Conservation (phyloP, 1,140 invertebrate species). For the Aporrectodea caliginosa region DNA sequence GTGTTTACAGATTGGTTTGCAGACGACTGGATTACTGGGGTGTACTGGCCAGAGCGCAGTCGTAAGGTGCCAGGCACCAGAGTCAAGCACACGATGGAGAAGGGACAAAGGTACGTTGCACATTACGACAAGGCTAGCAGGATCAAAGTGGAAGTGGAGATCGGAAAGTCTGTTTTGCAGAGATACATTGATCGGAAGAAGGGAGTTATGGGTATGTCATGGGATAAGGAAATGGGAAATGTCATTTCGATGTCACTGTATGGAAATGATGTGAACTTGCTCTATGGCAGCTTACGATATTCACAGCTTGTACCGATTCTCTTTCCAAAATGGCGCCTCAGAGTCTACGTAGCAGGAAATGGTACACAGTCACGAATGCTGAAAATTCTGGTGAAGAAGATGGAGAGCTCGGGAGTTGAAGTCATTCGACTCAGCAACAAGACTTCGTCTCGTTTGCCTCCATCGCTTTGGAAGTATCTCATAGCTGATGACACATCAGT, state of each 20-base stretch:
- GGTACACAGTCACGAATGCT: constrained; percentile 13
- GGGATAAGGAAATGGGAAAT: constrained; percentile 19
- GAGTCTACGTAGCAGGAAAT: constrained; percentile 23
- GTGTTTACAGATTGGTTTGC: constrained; percentile 36
- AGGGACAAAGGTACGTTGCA: constrained; percentile 26
- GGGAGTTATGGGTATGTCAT: constrained; percentile 1
- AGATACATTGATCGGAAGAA: constrained; percentile 27
- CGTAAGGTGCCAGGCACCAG: constrained; percentile 30
- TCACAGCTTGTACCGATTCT: constrained; percentile 29
- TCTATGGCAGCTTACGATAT: constrained; percentile 31
- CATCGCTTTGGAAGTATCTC: constrained; percentile 30
- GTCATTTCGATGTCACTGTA: constrained; percentile 32
- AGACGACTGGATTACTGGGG: constrained; percentile 34
- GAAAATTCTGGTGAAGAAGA: constrained; percentile 24
- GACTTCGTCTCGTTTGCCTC: constrained; percentile 12
- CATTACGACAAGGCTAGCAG: constrained; percentile 33
- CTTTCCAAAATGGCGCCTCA: constrained; percentile 30
- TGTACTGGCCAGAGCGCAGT: constrained; percentile 31
- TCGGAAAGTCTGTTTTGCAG: constrained; percentile 25
- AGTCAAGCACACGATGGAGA: constrained; percentile 34
- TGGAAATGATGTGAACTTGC: constrained; percentile 25
- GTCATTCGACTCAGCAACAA: constrained; percentile 19
- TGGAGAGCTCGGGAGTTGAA: constrained; percentile 27
- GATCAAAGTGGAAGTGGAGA: constrained; percentile 27
- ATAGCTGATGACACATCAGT: constrained; percentile 26